Conservation (phyloP, 2,888 invertebrate species). For the Hymenopus coronatus region DNA sequence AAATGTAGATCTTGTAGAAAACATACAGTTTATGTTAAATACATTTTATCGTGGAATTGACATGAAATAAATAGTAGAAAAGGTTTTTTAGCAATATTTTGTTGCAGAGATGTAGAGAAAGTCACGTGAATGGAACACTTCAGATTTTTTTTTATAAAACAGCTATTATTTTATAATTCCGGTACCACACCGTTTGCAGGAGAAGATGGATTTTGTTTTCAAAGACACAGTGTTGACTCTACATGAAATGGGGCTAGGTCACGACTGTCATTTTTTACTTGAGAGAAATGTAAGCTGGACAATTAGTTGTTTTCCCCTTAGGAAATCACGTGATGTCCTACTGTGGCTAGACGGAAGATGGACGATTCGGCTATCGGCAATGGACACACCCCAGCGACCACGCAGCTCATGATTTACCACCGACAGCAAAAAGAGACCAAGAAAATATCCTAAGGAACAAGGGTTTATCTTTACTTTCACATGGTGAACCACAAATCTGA, state of each 20-base stretch:
- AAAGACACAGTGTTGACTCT: not conserved
- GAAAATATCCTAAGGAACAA: not conserved
- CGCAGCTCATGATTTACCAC: conserved; percentile 24
- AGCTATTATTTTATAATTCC: no score
- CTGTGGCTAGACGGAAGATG: conserved; percentile 18
- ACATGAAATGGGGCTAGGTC: not conserved
- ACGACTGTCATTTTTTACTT: not conserved
- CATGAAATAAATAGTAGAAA: no score
- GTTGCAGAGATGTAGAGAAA: no score
- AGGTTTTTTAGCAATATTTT: no score
- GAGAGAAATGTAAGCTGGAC: not conserved
- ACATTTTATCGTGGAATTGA: no score
- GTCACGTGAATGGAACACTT: no score
- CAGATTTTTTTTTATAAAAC: no score
- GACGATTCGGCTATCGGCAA: conserved; percentile 26
- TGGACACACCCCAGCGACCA: conserved; percentile 22
- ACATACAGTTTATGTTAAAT: no score
- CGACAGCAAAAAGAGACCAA: not conserved
- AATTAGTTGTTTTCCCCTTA: not conserved
- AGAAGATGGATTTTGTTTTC: no score
- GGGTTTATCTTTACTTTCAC: conserved; percentile 9
- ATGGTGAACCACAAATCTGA: conserved; percentile 7
- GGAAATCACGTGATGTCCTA: not conserved
- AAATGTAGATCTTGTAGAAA: no score
- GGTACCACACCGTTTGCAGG: no score